These are phyloP conservation scores for Rhagonycha lutea DNA, from an alignment of 2,888 invertebrate genomes.

Conservation along the genomic window DNA sequence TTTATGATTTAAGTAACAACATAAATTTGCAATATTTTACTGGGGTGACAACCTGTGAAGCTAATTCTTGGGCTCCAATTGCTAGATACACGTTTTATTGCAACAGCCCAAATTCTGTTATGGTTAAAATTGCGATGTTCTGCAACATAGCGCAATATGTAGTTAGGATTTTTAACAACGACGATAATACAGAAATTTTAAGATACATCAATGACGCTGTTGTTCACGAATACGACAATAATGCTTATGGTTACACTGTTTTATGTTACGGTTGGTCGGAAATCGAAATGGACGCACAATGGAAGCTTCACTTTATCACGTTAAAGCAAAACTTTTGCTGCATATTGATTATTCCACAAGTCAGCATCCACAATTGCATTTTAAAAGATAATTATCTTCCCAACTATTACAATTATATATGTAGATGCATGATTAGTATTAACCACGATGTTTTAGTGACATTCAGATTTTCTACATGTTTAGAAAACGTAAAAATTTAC, in stretches of 20 bases:
- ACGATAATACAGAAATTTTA: slow-evolving; percentile 41
- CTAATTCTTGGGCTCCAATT: slow-evolving; percentile 40
- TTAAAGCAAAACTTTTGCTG: slow-evolving; percentile 21
- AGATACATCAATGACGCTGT: slow-evolving; percentile 39
- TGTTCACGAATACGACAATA: slow-evolving; percentile 38
- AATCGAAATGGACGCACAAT: slow-evolving; percentile 29
- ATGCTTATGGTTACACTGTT: slow-evolving; percentile 47
- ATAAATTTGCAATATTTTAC: slow-evolving; percentile 35
- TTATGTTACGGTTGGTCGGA: slow-evolving; percentile 47
- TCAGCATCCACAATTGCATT: slow-evolving; percentile 13
- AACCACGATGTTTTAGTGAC: slow-evolving; percentile 30
- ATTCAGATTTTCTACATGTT: slow-evolving; percentile 33
- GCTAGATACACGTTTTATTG: slow-evolving; percentile 42
- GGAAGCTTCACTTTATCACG: slow-evolving; percentile 41
- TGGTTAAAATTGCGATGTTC: slow-evolving; percentile 42
- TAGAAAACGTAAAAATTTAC: slow-evolving; percentile 27
- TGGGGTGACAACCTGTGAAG: slow-evolving; percentile 14
- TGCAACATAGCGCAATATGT: slow-evolving; percentile 38
- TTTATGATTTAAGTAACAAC: slow-evolving; percentile 39
- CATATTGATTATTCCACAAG: slow-evolving; percentile 27
- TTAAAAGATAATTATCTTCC: slow-evolving; percentile 34
- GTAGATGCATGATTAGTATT: slow-evolving; percentile 33
- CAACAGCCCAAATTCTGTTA: slow-evolving; percentile 27
- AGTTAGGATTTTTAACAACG: slow-evolving; percentile 48
- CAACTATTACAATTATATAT: slow-evolving; percentile 32